Base-by-base conservation (phyloP, 2,888 invertebrate species). In the Ceramica pisi region DNA sequence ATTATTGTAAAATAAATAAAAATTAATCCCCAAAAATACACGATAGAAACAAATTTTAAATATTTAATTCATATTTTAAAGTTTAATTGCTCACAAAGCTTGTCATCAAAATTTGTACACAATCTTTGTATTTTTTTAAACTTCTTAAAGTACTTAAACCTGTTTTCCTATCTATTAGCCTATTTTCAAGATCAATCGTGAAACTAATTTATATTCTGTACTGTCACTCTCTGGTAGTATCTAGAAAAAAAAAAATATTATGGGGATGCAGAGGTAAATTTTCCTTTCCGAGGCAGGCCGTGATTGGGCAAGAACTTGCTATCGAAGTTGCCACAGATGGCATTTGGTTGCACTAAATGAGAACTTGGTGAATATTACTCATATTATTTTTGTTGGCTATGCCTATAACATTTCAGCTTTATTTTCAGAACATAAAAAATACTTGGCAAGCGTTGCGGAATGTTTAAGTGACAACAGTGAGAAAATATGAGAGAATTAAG, bases 191-290 rank as follows among this genome's bases (percentile, higher is more conserved):
- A n/a, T n/a, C n/a, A n/a, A n/a, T n/a, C n/a, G n/a, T n/a, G n/a
- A n/a, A n/a, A n/a, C 31, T 31, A 31, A 4, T 31, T 2, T 31
- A 31, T 6, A 31, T 31, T 6, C 31, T 31, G 31, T 71, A 63
- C 81, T 66, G 53, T 35, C 7, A 14, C 26, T 8, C 12, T 87
- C 88, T 87, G n/a, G n/a, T n/a, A n/a, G n/a, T n/a, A n/a, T n/a
- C n/a, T n/a, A n/a, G n/a, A n/a, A n/a, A n/a, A n/a, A n/a, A 31
- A 5, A 31, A 31, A 31, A 5, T 88, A 89, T 88, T 90, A 89
- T 85, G 84, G 79, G 72, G 80, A 71, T 87, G 82, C 86, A 86
- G 82, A 66, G 70, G 77, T 5, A 31, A 26, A 2, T 66, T 62
- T 48, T 50, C 26, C 38, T 64, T 50, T 23, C 9, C 1, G 35